A percentile compares a stretch with the other conserved stretches of the same genome.
Conservation (phyloP, 2,797 vertebrate species). For the Hafferia zeledoni region DNA sequence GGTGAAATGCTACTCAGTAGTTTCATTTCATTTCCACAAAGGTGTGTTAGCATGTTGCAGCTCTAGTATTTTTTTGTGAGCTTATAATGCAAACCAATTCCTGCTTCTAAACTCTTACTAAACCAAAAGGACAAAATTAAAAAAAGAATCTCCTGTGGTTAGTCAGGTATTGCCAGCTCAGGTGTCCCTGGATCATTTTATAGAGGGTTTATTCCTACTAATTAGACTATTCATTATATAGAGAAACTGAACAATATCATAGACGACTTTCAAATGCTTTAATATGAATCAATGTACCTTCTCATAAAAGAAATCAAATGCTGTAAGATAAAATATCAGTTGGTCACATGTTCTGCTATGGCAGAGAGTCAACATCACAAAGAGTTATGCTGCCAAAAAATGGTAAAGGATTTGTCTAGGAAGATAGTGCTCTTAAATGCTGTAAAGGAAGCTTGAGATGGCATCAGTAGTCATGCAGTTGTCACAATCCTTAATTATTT, state of each 20-base stretch:
- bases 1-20: constrained; percentile 53
- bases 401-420: constrained; percentile 33
- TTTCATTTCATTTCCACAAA: constrained; percentile 78
- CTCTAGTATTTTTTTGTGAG: constrained; percentile 26
- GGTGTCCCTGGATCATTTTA: background rate
- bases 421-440: constrained; percentile 45
- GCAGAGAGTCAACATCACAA: constrained; percentile 18
- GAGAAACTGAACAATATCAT: constrained; percentile 1
- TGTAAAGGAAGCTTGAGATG: background rate
- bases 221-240: background rate
- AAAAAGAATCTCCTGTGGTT: background rate
- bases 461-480: constrained; percentile 33
- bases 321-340: background rate
- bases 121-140: background rate
- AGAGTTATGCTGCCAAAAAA: constrained; percentile 8
- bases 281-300: background rate
- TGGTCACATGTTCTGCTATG: constrained; percentile 5
- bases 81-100: constrained; percentile 14
- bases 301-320: background rate
- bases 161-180: background rate
- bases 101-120: constrained; percentile 24
- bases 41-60: constrained; percentile 52
- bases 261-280: constrained; percentile 2
- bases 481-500: constrained; percentile 63
- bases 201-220: background rate